Evolutionary conservation across 2,888 invertebrate species (phyloP).

Genomic region (Dinocampus coccinellae): DNA sequence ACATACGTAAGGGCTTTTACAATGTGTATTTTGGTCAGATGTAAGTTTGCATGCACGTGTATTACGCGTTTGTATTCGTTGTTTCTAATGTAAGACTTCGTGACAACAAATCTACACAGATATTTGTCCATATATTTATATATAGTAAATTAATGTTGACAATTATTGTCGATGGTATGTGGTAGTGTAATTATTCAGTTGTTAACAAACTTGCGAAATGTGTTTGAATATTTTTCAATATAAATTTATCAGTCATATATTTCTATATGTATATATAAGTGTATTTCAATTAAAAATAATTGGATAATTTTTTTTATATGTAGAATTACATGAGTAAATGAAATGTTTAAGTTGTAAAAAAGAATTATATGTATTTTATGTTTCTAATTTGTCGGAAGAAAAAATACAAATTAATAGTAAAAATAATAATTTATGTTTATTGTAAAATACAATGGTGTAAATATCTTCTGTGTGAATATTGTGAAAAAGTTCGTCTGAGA

Average conservation of each 20-base stretch:
- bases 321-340: no score
- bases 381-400: neutral
- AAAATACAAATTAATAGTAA: neutral
- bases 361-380: no score
- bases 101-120: neutral
- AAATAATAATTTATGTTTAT: neutral
- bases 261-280: no score
- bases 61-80: conserved; percentile 21
- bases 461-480: neutral
- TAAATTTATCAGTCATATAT: no score
- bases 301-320: no score
- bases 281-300: neutral
- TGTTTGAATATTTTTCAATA: neutral
- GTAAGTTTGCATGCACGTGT: no score
- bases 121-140: neutral
- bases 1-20: conserved; percentile 21
- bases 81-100: no score
- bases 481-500: neutral
- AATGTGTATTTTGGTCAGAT: conserved; percentile 27
- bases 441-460: neutral
- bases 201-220: conserved; percentile 1
- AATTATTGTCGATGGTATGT: neutral
- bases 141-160: conserved; percentile 1
- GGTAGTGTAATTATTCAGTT: neutral
- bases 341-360: no score